These are phyloP conservation scores for Chaetogeoica ovagalla DNA, from an alignment of 2,888 invertebrate genomes.

Conservation along the genomic window DNA sequence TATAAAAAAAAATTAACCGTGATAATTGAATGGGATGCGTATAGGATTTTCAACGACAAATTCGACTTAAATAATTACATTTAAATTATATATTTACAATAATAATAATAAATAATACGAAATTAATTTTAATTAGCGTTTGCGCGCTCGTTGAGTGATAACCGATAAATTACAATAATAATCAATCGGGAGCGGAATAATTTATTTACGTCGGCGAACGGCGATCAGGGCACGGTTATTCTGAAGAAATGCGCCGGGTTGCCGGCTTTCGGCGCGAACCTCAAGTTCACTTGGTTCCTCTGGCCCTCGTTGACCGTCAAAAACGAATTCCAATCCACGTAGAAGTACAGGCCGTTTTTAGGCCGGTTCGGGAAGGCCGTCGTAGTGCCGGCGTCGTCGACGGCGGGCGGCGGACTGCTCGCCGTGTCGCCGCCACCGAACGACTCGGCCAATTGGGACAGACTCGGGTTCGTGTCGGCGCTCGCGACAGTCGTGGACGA, in stretches of 20 bases:
- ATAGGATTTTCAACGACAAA: neutral
- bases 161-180: neutral
- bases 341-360: constrained; percentile 77
- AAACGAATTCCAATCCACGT: constrained; percentile 85
- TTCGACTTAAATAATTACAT: neutral
- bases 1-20: too few species aligned
- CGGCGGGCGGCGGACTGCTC: constrained; percentile 62
- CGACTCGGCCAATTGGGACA: constrained; percentile 74
- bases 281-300: constrained; percentile 69
- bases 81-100: constrained; percentile 24
- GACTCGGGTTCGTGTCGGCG: constrained; percentile 61
- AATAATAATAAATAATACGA: neutral
- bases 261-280: constrained; percentile 79
- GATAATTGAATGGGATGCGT: too few species aligned
- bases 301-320: constrained; percentile 79
- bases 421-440: constrained; percentile 68
- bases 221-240: constrained; percentile 70
- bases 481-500: constrained; percentile 29
- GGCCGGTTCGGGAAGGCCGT: constrained; percentile 64
- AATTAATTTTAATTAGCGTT: neutral
- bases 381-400: constrained; percentile 58
- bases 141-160: neutral
- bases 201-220: neutral
- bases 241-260: constrained; percentile 78
- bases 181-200: neutral